Evolutionary conservation across 2,113 vertebrate genomes (phyloP).

Genomic region (Phoxinus phoxinus): DNA sequence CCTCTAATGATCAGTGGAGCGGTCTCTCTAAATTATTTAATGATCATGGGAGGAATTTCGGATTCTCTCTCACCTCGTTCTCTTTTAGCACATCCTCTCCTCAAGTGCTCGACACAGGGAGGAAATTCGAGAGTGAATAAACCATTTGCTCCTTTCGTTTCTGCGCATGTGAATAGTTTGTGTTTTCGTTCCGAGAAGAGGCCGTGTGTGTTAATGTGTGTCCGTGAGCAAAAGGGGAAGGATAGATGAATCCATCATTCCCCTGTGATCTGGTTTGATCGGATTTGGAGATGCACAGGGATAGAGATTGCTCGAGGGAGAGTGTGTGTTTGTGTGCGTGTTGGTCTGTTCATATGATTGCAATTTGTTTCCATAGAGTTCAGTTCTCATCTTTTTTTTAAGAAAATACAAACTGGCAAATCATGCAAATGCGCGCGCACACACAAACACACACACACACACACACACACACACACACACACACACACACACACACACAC

Average conservation of each 20-base stretch:
- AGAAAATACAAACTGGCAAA: conserved; percentile 20
- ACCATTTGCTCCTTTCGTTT: conserved; percentile 24
- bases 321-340: conserved; percentile 1
- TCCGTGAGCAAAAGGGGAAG: conserved; percentile 13
- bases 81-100: conserved; percentile 8
- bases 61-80: conserved; percentile 24
- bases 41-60: conserved; percentile 41
- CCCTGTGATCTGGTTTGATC: conserved; percentile 37
- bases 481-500: background rate
- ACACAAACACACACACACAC: background rate
- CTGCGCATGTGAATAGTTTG: conserved; percentile 14
- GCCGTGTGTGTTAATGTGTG: conserved; percentile 3
- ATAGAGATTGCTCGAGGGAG: conserved; percentile 17
- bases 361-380: background rate
- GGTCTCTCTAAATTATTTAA: conserved; percentile 49
- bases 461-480: background rate
- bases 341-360: background rate
- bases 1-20: conserved; percentile 36
- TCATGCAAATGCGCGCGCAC: background rate
- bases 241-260: conserved; percentile 33
- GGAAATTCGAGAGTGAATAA: conserved; percentile 2
- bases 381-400: background rate
- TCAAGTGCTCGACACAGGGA: background rate
- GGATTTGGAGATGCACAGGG: conserved; percentile 31
- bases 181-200: conserved; percentile 9